Evolutionary conservation across 2,888 invertebrate species (phyloP), one percentile per base, ranked within the genome.

Genomic region (Tridacna gigas): DNA sequence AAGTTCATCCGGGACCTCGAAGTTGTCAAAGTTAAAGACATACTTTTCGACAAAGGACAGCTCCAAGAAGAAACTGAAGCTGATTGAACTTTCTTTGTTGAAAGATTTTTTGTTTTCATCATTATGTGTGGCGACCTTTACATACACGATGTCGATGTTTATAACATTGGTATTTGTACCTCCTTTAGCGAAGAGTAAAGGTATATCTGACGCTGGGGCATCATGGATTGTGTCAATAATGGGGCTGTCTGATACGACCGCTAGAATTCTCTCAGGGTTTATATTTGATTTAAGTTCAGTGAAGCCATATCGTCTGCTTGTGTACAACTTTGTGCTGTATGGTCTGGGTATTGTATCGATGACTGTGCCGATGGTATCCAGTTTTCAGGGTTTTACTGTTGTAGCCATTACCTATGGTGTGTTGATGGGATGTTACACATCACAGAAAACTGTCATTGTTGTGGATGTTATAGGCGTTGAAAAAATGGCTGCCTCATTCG

Each of bases 401-500:
- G 65, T 90, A 15, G 86, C 88, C 74, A 89, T 76, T 56, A 26
- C 89, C 13, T 93, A 90, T 80, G 92, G 93, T 1, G 26, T 91
- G 0, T 37, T 91, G 61, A 89, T 90, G 18, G 93, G 93, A 12
- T 84, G 88, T 20, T 92, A 91, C 71, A 85, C 91, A 1, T 90
- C 92, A 0, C 93, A 92, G 88, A 93, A 93, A 74, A 91, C 92
- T 4, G 91, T 93, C 2, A 81, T 93, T 0, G 81, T 92, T 37
- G 91, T 93, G 28, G 92, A 93, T 80, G 85, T 92, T 51, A 80
- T 93, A 22, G 93, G 93, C 22, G 86, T 89, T 28, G 89, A 91
- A 67, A 88, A 89, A 74, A 81, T 92, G 20, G 78, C 89, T 18
- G 91, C 87, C 79, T 91, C 92, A 0, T 91, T 93, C 74, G 93